phyloP scores from a whole-genome alignment of 2,113 vertebrate species.

The Cepphus grylle region DNA sequence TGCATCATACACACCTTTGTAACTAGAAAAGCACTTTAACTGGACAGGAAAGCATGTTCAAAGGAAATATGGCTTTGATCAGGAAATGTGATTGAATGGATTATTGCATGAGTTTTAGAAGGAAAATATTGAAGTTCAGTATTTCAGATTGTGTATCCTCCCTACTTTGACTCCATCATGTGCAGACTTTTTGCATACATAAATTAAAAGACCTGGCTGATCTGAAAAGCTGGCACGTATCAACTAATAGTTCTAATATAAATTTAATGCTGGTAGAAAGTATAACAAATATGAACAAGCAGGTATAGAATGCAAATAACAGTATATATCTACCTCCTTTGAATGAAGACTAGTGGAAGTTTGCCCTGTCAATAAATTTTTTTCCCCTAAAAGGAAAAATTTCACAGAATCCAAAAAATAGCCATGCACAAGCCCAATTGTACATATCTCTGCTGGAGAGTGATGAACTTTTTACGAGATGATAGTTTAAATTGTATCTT shows the following conservation, averaged over 20 bases:
- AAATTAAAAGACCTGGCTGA: neutral
- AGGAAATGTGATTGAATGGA: neutral
- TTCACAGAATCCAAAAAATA: constrained; percentile 57
- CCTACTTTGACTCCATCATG: neutral
- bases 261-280: constrained; percentile 1
- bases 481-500: constrained; percentile 52
- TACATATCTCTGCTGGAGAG: constrained; percentile 48
- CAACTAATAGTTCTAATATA: constrained; percentile 10
- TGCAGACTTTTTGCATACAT: neutral
- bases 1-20: neutral
- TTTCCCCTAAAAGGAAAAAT: constrained; percentile 60
- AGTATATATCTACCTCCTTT: neutral
- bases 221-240: constrained; percentile 4
- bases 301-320: neutral
- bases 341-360: constrained; percentile 13
- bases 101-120: neutral
- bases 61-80: neutral
- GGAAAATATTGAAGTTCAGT: neutral
- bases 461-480: constrained; percentile 51
- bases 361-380: constrained; percentile 17
- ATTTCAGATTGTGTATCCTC: neutral
- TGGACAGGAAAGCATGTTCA: neutral
- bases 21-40: neutral
- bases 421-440: constrained; percentile 6
- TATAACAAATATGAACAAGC: neutral